Conservation (phyloP, 2,113 vertebrate species). For the Brevimyrus niger region DNA sequence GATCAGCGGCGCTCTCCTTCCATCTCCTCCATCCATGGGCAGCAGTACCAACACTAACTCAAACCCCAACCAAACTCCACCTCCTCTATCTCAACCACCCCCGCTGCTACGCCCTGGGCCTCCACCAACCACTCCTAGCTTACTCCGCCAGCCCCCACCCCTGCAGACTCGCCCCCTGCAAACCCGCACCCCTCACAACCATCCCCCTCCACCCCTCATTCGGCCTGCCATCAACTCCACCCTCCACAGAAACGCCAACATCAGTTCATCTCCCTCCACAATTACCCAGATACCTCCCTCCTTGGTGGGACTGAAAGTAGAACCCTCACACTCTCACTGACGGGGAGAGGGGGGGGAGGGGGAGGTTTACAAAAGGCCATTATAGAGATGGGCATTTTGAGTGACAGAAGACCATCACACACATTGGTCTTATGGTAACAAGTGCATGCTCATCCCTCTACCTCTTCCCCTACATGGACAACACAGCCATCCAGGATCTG, state of each 20-base stretch:
- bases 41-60: conserved; percentile 25
- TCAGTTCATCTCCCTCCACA: conserved; percentile 38
- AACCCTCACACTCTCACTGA: conserved; percentile 59
- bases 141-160: conserved; percentile 79
- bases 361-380: not conserved
- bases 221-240: conserved; percentile 71
- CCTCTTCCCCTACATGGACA: not conserved
- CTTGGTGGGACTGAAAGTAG: conserved; percentile 67
- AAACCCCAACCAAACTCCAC: conserved; percentile 43
- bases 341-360: no score
- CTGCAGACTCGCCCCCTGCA: conserved; percentile 78
- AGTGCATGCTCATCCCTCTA: not conserved
- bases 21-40: conserved; percentile 42
- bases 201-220: conserved; percentile 70
- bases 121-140: conserved; percentile 69
- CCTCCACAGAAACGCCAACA: conserved; percentile 27
- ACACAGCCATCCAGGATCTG: not conserved
- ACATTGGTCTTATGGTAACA: not conserved
- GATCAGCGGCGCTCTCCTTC: conserved; percentile 54
- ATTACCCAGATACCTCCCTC: conserved; percentile 63
- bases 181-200: conserved; percentile 63
- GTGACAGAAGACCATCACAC: not conserved
- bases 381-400: conserved; percentile 11
- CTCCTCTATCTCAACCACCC: conserved; percentile 75
- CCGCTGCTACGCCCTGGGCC: conserved; percentile 72